Conservation (phyloP, 2,113 vertebrate species). For the Spea multiplicata region DNA sequence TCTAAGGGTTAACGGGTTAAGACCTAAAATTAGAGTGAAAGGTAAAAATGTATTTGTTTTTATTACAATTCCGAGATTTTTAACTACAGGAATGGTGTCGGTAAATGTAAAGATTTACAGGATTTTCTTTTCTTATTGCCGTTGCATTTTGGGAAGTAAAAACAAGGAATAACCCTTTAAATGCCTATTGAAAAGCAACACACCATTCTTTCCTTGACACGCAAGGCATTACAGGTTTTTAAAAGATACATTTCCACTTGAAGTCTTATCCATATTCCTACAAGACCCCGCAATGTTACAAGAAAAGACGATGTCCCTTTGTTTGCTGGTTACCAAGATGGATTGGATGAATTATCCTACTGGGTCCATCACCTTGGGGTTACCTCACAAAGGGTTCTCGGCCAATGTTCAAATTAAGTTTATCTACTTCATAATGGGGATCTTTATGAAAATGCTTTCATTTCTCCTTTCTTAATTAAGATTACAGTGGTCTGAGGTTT, state of each 20-base stretch:
- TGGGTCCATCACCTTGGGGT: slow-evolving; percentile 27
- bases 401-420: slow-evolving; percentile 29
- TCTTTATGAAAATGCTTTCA: slow-evolving; percentile 43
- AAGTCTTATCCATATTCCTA: slow-evolving; percentile 16
- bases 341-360: neutral
- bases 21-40: too few relatives aligned
- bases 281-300: neutral
- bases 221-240: too few relatives aligned
- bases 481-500: slow-evolving; percentile 7
- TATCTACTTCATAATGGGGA: slow-evolving; percentile 44
- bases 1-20: too few relatives aligned
- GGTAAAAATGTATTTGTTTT: too few relatives aligned
- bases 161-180: too few relatives aligned
- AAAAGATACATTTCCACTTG: slow-evolving; percentile 37
- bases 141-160: too few relatives aligned
- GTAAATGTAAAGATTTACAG: too few relatives aligned
- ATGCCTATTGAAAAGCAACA: too few relatives aligned
- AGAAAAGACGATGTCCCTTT: neutral
- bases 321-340: neutral
- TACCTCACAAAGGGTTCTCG: slow-evolving; percentile 17
- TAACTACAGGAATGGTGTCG: too few relatives aligned
- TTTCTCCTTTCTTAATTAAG: slow-evolving; percentile 46
- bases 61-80: too few relatives aligned
- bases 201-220: too few relatives aligned
- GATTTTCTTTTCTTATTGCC: too few relatives aligned